Conservation (phyloP, 2,113 vertebrate genomes). For the Erinaceus europaeus region DNA sequence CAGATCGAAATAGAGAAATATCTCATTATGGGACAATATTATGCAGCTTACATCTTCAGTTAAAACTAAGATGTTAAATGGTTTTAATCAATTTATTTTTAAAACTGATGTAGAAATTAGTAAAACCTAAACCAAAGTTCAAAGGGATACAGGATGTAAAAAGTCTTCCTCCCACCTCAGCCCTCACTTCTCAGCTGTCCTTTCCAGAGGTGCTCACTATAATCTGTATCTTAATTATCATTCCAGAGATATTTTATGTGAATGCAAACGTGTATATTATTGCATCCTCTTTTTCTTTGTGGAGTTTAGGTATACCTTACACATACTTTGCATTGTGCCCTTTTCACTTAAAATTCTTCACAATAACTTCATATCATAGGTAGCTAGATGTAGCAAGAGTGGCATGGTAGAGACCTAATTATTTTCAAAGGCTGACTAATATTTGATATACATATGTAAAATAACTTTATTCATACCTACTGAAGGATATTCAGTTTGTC, state of each 20-base stretch:
- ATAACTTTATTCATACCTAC: not conserved
- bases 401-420: slow-evolving; percentile 21
- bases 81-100: slow-evolving; percentile 55
- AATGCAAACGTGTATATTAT: slow-evolving; percentile 65
- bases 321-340: slow-evolving; percentile 13
- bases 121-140: too few relatives aligned
- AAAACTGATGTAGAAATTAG: not conserved
- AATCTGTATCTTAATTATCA: slow-evolving; percentile 65
- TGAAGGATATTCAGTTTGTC: not conserved
- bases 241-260: slow-evolving; percentile 63
- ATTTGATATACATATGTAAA: not conserved
- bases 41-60: not conserved
- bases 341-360: slow-evolving; percentile 16
- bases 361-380: not conserved
- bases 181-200: slow-evolving; percentile 46
- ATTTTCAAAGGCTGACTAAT: slow-evolving; percentile 26
- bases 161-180: slow-evolving; percentile 37
- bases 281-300: slow-evolving; percentile 11
- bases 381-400: too few relatives aligned
- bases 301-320: not conserved
- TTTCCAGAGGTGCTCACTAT: slow-evolving; percentile 65
- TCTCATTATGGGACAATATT: not conserved
- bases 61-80: slow-evolving; percentile 29
- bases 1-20: slow-evolving; percentile 18
- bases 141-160: slow-evolving; percentile 41